Evolutionary conservation across 2,888 invertebrate species (phyloP).

Genomic region (Argyresthia albistria): DNA sequence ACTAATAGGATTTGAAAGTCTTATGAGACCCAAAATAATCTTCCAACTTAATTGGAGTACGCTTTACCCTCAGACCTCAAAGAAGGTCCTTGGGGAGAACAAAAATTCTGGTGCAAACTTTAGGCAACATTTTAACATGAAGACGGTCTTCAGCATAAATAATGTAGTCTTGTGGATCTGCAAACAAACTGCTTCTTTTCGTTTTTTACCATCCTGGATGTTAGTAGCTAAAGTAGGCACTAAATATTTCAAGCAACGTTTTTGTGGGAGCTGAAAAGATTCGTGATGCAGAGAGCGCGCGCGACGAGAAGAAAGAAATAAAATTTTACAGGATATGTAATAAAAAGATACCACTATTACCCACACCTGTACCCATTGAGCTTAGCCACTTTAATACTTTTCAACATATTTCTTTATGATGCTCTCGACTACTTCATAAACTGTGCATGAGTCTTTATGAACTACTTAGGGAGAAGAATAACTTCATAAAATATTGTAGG

Average conservation of each 20-base stretch:
- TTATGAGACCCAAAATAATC: background rate
- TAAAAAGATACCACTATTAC: background rate
- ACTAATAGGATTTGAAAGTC: too few relatives aligned
- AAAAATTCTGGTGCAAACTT: constrained; percentile 3
- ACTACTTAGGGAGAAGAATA: too few relatives aligned
- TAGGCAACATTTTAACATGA: constrained; percentile 11
- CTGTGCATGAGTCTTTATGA: too few relatives aligned
- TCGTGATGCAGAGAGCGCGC: background rate
- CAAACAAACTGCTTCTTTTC: background rate
- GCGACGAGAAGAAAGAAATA: background rate
- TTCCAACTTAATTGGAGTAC: background rate
- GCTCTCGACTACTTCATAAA: too few relatives aligned
- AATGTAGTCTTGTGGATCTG: constrained; percentile 5
- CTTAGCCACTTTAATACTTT: too few relatives aligned
- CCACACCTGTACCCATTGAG: background rate
- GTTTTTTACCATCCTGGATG: background rate
- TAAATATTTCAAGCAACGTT: background rate
- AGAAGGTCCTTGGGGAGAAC: constrained; percentile 5
- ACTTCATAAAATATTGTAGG: too few relatives aligned
- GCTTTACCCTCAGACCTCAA: background rate
- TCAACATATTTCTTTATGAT: too few relatives aligned
- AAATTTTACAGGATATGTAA: background rate
- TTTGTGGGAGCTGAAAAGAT: background rate
- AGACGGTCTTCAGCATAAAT: constrained; percentile 10
- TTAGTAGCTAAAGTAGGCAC: background rate